Base-by-base conservation (phyloP, 2,888 invertebrate species). In the Chrysolina oricalcia region DNA sequence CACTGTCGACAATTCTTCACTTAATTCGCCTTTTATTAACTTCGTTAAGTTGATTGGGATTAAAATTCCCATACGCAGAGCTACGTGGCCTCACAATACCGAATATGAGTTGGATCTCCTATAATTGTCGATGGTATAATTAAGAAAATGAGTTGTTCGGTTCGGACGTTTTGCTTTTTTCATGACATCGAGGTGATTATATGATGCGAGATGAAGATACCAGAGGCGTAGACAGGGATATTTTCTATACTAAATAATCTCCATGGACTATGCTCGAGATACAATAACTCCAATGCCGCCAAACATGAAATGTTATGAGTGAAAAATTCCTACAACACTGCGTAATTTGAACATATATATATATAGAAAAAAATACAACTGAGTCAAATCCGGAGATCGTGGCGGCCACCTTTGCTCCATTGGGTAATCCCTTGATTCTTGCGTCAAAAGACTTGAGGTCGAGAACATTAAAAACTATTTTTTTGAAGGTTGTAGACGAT, bases 71-170 rank as follows among this genome's bases (percentile, higher is more conserved):
- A 46, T 46, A 1, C 46, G 35, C 35, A 35, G n/a, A n/a, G 35
- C 35, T 35, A 35, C 35, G 8, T 27, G 27, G 46, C 46, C n/a
- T 46, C 15, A 46, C 46, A 46, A 46, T 46, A 46, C 46, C 5
- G 46, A 46, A n/a, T 46, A 43, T 59, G 56, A 50, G 50, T 70
- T 59, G 70, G 46, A 46, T 46, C 10, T 15, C 59, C 50, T 59
- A 53, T 70, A 70, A 70, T 70, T 70, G 70, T 70, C 70, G 70
- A 70, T 70, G 70, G 69, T 70, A 70, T 70, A 70, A 70, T 70
- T 70, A 70, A 70, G 70, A 70, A 43, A 70, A 70, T 70, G 70
- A 70, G 70, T 53, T 70, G 70, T 59, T 59, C 70, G 70, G 56
- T 70, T 19, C 17, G 40, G 46, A 59, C 59, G 53, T 70, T 70